Evolutionary conservation across 2,113 vertebrate species (phyloP).

Genomic region (Sturnus vulgaris): DNA sequence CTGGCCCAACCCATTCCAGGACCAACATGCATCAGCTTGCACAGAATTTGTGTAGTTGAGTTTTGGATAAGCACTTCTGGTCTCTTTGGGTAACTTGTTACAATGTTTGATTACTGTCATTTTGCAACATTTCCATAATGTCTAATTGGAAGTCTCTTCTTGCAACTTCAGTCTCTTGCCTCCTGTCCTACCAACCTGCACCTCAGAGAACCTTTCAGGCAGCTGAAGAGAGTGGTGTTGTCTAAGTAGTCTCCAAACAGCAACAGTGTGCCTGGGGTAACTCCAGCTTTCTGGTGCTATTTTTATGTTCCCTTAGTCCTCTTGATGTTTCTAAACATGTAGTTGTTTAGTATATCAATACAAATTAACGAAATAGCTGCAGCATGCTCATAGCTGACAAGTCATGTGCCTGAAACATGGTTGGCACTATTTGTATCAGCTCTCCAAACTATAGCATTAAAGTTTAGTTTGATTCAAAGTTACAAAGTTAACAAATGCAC

Average conservation of each 20-base stretch:
- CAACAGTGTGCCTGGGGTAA: neutral
- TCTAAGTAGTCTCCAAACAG: neutral
- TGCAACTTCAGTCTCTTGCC: neutral
- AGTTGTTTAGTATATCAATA: neutral
- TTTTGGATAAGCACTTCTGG: neutral
- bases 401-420: rapidly evolving
- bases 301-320: neutral
- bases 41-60: neutral
- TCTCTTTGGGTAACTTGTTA: neutral
- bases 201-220: neutral
- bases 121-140: neutral
- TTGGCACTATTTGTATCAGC: neutral
- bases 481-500: neutral
- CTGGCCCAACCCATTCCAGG: neutral
- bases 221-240: neutral
- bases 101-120: neutral
- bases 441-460: neutral
- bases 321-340: neutral
- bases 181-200: neutral
- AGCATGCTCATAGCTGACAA: neutral
- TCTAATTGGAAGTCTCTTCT: neutral
- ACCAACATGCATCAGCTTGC: neutral
- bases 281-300: neutral
- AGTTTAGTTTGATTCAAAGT: neutral
- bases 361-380: neutral